Percentiles rank a stretch among this genome's conserved stretches.
These are phyloP conservation scores for Plutomurus gul DNA, from an alignment of 1,140 invertebrate species.

Conservation along the genomic window DNA sequence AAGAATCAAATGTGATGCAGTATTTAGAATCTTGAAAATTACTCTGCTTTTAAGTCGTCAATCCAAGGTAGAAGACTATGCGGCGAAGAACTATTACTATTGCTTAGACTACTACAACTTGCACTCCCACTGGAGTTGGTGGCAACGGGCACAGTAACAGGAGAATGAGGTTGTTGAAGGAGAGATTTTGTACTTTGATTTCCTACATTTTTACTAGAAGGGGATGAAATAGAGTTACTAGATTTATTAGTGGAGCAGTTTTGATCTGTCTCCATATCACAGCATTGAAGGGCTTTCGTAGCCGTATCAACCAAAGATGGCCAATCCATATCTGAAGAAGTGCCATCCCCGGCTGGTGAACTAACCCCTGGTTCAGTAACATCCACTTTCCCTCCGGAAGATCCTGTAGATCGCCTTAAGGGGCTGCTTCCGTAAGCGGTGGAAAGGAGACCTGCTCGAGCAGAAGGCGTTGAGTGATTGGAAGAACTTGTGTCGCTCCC, in stretches of 20 bases:
- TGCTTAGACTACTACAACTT: constrained; percentile 32
- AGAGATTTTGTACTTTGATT: constrained; percentile 25
- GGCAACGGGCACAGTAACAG: neutral
- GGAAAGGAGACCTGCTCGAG: neutral
- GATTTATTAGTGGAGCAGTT: constrained; percentile 4
- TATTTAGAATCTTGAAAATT: neutral
- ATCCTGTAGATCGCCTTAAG: neutral
- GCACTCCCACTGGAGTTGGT: constrained; percentile 16
- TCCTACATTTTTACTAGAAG: constrained; percentile 6
- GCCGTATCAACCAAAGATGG: constrained; percentile 40
- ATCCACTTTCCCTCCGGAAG: constrained; percentile 6
- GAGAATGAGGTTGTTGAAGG: constrained; percentile 6
- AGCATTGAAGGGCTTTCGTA: constrained; percentile 40
- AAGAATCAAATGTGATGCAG: neutral
- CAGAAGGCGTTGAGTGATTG: neutral
- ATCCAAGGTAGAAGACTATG: constrained; percentile 37
- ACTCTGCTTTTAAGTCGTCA: constrained; percentile 32
- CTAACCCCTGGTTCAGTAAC: neutral
- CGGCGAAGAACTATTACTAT: constrained; percentile 14
- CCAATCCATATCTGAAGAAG: constrained; percentile 24
- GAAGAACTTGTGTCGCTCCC: neutral
- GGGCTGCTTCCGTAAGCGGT: neutral
- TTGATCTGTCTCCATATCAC: constrained; percentile 35
- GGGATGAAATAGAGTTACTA: constrained; percentile 5
- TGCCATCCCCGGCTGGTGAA: constrained; percentile 17